phyloP scores from a whole-genome alignment of 2,797 vertebrate species.

The Buphagus erythrorhynchus region DNA sequence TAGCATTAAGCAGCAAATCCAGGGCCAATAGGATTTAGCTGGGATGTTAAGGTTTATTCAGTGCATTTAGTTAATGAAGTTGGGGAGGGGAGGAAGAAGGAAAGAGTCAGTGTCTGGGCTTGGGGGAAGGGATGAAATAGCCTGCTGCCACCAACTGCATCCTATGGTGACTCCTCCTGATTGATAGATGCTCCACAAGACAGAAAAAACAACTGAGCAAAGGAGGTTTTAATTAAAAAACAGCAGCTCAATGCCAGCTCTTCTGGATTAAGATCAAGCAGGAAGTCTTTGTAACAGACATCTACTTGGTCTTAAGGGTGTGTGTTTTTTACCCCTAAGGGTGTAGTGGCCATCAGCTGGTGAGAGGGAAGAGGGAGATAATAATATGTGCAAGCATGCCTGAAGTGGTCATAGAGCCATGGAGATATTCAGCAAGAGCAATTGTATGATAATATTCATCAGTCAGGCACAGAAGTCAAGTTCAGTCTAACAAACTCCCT shows the following conservation, averaged over 20 bases:
- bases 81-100: not conserved
- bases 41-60: constrained; percentile 86
- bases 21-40: constrained; percentile 88
- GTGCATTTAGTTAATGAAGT: constrained; percentile 84
- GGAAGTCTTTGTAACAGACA: not conserved
- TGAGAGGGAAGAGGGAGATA: not conserved
- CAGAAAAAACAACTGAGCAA: not conserved
- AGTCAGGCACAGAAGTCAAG: not conserved
- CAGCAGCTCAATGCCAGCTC: not conserved
- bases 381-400: rapidly evolving
- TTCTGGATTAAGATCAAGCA: not conserved
- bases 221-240: constrained; percentile 20
- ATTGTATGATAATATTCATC: not conserved
- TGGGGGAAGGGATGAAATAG: constrained; percentile 56
- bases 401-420: not conserved
- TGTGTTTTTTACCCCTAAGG: not conserved
- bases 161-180: not conserved
- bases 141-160: not conserved
- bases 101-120: not conserved
- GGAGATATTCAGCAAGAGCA: not conserved
- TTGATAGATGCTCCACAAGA: constrained; percentile 18
- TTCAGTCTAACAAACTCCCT: not conserved
- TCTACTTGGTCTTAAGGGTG: not conserved
- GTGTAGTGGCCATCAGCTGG: rapidly evolving
- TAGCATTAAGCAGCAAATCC: constrained; percentile 94